A percentile compares a stretch with the other conserved stretches of the same genome.
Evolutionary conservation across 2,888 invertebrate genomes (phyloP).

Genomic region (Euzophera pinguis): DNA sequence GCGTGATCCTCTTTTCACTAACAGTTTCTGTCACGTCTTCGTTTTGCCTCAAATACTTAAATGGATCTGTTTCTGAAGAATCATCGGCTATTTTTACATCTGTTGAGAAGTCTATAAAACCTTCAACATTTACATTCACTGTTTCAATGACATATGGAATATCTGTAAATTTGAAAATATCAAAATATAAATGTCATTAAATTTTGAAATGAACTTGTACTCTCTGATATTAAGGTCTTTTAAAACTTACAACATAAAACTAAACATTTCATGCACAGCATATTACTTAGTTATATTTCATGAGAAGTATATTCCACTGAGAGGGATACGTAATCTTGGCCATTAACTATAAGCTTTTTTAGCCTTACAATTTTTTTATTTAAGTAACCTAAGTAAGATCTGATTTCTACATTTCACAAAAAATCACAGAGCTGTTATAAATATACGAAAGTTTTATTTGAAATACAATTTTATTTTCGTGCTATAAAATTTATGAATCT

Average conservation of each 20-base stretch:
- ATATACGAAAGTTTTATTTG: neutral
- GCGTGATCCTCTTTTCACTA: neutral
- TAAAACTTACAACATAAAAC: constrained; percentile 3
- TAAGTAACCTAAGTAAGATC: too few relatives aligned
- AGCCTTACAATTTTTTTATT: too few relatives aligned
- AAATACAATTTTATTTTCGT: neutral
- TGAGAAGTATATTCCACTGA: too few relatives aligned
- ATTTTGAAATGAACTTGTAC: neutral
- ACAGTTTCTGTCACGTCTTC: neutral
- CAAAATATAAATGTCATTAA: neutral
- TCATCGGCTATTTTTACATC: neutral
- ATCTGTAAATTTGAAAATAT: neutral
- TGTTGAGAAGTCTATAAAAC: neutral
- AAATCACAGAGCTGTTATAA: neutral
- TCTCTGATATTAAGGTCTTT: too few relatives aligned
- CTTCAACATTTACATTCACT: neutral
- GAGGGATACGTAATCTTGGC: too few relatives aligned
- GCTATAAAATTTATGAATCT: too few relatives aligned
- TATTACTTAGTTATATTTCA: neutral
- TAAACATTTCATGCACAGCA: neutral
- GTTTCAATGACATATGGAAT: neutral
- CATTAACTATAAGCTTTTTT: too few relatives aligned
- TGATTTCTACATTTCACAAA: neutral
- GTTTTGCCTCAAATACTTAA: neutral
- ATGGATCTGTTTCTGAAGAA: neutral